Evolutionary conservation across 2,797 vertebrate genomes (phyloP).

Genomic region (Eospalax fontanierii): DNA sequence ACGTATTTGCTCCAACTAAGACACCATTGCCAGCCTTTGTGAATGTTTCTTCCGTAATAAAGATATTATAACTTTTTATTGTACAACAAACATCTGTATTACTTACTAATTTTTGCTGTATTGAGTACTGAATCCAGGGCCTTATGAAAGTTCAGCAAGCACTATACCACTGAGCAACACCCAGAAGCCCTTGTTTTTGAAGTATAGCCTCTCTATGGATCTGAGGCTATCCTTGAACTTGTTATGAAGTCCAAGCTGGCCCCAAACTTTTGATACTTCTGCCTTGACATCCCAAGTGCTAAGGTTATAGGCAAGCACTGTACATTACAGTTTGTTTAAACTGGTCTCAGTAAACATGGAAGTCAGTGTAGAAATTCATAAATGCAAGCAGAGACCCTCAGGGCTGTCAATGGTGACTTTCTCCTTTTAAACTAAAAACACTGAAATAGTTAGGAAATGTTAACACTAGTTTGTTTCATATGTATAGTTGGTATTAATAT

Average conservation of each 20-base stretch:
- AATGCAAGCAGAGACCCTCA: not conserved
- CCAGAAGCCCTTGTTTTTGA: not conserved
- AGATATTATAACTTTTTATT: not conserved
- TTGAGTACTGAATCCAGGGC: not conserved
- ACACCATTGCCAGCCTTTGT: not conserved
- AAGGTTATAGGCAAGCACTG: not conserved
- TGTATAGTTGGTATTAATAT: not conserved
- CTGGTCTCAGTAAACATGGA: not conserved
- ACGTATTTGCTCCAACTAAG: not conserved
- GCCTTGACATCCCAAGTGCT: not conserved
- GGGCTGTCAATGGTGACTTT: not conserved
- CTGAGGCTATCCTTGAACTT: constrained; percentile 61
- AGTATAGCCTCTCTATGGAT: not conserved
- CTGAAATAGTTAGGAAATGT: not conserved
- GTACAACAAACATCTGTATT: not conserved
- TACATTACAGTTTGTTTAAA: not conserved
- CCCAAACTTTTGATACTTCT: not conserved
- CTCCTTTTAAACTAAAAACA: not conserved
- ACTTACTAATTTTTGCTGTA: not conserved
- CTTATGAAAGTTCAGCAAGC: not conserved
- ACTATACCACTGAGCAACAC: not conserved
- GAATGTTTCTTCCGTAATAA: not conserved
- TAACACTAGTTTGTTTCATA: too few relatives aligned
- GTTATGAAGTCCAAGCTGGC: not conserved
- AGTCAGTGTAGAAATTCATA: not conserved